phyloP scores from a whole-genome alignment of 2,888 invertebrate genomes.

The Hirtodrosophila cameraria region DNA sequence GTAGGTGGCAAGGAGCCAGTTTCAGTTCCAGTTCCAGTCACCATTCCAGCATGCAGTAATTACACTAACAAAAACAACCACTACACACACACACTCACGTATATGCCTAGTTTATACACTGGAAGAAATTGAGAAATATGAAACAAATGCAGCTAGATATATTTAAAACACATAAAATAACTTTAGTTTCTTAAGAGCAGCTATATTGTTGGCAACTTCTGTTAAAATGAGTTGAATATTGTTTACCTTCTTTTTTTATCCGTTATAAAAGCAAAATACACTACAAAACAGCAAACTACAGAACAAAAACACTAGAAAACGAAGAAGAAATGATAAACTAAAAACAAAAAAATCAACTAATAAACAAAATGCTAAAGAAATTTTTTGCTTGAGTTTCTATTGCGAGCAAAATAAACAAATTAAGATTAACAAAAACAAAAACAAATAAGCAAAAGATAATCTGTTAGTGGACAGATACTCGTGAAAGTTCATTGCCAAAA shows the following conservation, averaged over 20 bases:
- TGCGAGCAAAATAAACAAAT: slow-evolving; percentile 49
- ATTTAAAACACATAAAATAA: slow-evolving; percentile 39
- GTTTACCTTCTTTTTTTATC: slow-evolving; percentile 35
- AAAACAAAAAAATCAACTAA: slow-evolving; percentile 29
- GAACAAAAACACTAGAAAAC: slow-evolving; percentile 52
- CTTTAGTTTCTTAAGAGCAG: slow-evolving; percentile 65
- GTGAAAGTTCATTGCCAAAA: slow-evolving; percentile 84
- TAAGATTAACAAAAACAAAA: slow-evolving; percentile 45
- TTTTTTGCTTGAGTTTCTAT: slow-evolving; percentile 63
- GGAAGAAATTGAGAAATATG: slow-evolving; percentile 28
- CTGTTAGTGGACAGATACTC: slow-evolving; percentile 75
- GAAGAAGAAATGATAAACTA: slow-evolving; percentile 25
- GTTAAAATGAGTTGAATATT: slow-evolving; percentile 63
- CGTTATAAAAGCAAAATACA: slow-evolving; percentile 39
- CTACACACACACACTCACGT: slow-evolving; percentile 32
- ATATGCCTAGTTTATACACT: slow-evolving; percentile 41
- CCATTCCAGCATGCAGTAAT: slow-evolving; percentile 56
- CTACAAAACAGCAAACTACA: slow-evolving; percentile 52
- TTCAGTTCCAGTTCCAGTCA: slow-evolving; percentile 15
- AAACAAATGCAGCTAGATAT: slow-evolving; percentile 66
- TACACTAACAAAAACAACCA: slow-evolving; percentile 40
- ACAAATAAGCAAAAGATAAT: slow-evolving; percentile 52
- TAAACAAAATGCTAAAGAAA: slow-evolving; percentile 54
- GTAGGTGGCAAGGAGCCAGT: slow-evolving; percentile 1
- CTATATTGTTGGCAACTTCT: slow-evolving; percentile 60